phyloP scores from a whole-genome alignment of 2,113 vertebrate genomes.

The Chionodraco myersi region DNA sequence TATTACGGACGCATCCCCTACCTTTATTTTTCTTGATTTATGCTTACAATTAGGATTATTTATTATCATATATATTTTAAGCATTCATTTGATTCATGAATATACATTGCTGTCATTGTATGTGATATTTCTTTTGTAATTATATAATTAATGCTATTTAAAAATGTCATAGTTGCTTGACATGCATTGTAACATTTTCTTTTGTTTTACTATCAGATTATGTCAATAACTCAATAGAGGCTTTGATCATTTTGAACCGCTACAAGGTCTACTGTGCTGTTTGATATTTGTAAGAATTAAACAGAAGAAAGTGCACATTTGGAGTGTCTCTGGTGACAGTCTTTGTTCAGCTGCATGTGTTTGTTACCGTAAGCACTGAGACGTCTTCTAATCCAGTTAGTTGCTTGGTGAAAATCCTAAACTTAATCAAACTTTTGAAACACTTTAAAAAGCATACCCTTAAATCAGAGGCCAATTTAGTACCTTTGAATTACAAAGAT shows the following conservation, averaged over 20 bases:
- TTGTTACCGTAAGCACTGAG: background rate
- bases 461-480: background rate
- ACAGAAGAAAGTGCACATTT: conserved; percentile 62
- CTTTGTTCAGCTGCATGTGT: background rate
- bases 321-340: conserved; percentile 18
- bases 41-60: conserved; percentile 83
- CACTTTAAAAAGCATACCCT: background rate
- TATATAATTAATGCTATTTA: conserved; percentile 85
- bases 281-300: conserved; percentile 81
- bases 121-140: conserved; percentile 84
- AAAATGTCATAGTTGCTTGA: conserved; percentile 81
- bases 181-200: conserved; percentile 82
- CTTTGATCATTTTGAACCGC: conserved; percentile 80
- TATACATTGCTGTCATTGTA: conserved; percentile 82
- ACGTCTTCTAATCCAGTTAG: background rate
- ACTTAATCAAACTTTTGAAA: background rate
- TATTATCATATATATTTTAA: conserved; percentile 86
- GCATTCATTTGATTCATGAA: conserved; percentile 82
- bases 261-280: conserved; percentile 80
- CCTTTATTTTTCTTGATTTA: conserved; percentile 63
- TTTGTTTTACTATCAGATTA: conserved; percentile 79
- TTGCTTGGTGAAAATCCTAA: background rate
- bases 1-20: conserved; percentile 41
- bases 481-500: background rate
- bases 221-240: conserved; percentile 83